Evolutionary conservation across 2,113 vertebrate species (phyloP).

Genomic region (Pygoscelis antarcticus): DNA sequence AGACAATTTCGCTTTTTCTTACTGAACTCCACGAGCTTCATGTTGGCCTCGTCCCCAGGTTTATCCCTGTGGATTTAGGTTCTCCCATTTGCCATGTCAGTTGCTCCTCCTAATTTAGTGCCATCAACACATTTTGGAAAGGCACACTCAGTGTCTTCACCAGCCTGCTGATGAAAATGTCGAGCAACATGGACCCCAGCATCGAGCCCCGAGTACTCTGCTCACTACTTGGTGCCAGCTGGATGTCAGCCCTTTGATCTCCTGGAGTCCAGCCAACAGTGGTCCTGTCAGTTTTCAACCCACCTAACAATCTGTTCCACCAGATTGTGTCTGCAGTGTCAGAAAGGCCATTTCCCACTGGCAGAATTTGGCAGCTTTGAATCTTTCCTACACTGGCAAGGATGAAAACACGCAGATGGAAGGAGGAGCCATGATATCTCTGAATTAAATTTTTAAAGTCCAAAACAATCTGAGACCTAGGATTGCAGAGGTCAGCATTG

Average conservation of each 20-base stretch:
- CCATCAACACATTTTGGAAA: background rate
- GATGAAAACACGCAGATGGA: background rate
- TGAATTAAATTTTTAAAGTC: background rate
- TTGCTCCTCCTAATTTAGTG: background rate
- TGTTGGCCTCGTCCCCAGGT: background rate
- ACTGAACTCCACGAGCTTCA: background rate
- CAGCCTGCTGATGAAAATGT: background rate
- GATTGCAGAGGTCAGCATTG: background rate
- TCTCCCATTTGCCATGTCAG: background rate
- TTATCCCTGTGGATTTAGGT: background rate
- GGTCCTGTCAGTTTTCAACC: background rate
- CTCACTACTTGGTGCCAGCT: background rate
- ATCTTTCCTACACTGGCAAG: background rate
- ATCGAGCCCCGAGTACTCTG: accelerated
- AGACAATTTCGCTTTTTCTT: accelerated
- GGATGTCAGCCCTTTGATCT: background rate
- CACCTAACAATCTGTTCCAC: conserved; percentile 27
- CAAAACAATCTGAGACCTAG: background rate
- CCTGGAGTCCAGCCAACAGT: background rate
- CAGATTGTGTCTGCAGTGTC: background rate
- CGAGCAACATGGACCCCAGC: accelerated
- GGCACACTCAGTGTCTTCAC: background rate
- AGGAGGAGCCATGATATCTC: background rate
- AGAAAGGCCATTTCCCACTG: conserved; percentile 10
- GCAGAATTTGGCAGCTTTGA: background rate